phyloP scores from a whole-genome alignment of 2,888 invertebrate genomes.

The Drepanosiphum platanoidis region DNA sequence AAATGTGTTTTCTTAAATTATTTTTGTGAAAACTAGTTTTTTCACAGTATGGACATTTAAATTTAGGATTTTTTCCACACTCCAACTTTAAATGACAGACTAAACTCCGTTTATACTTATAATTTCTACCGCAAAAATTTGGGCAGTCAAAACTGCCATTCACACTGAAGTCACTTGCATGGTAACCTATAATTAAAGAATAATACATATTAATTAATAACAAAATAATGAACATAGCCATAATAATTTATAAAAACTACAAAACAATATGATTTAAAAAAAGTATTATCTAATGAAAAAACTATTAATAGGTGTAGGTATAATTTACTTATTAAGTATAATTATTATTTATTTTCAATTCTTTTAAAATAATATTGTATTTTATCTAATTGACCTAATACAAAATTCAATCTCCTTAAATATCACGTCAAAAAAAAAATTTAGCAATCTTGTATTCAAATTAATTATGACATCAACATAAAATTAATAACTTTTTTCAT shows the following conservation, averaged over 20 bases:
- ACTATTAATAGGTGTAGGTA: too few species aligned
- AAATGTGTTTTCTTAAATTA: constrained; percentile 63
- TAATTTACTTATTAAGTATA: too few species aligned
- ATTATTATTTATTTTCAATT: too few species aligned
- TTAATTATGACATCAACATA: too few species aligned
- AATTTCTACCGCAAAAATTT: constrained; percentile 63
- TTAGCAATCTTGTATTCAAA: too few species aligned
- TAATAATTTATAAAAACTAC: not conserved
- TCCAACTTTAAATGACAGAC: constrained; percentile 66
- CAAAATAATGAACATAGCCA: not conserved
- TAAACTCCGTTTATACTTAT: constrained; percentile 68
- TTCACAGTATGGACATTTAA: constrained; percentile 64
- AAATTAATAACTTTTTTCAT: too few species aligned
- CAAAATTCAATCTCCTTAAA: too few species aligned
- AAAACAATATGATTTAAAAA: not conserved
- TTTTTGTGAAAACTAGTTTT: constrained; percentile 63
- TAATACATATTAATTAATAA: not conserved
- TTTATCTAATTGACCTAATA: too few species aligned
- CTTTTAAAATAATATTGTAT: too few species aligned
- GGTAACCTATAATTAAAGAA: constrained; percentile 24
- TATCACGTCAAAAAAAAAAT: too few species aligned
- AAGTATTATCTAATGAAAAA: too few species aligned
- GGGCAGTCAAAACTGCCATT: constrained; percentile 48
- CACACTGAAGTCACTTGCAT: not conserved
- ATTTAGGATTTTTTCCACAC: constrained; percentile 64